A percentile compares a stretch with the other conserved stretches of the same genome.
phyloP scores from a whole-genome alignment of 2,797 vertebrate species.

The Stomatorhinus walkeri region DNA sequence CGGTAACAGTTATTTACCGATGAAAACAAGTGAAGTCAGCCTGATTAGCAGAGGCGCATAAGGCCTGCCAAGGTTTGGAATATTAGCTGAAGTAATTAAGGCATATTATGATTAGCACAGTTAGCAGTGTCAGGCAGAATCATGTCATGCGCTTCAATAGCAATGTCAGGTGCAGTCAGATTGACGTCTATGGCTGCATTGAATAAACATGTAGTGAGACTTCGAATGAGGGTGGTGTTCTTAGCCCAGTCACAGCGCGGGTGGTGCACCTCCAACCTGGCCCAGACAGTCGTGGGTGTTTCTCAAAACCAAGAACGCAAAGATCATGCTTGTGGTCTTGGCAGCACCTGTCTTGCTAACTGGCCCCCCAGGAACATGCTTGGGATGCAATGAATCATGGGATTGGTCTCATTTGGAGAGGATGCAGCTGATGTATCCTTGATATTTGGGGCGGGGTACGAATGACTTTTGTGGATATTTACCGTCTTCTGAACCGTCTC shows the following conservation, averaged over 20 bases:
- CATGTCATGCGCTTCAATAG: not conserved
- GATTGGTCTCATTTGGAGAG: not conserved
- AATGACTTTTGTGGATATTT: not conserved
- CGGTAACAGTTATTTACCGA: not conserved
- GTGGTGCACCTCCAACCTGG: not conserved
- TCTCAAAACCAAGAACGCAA: not conserved
- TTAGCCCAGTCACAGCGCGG: not conserved
- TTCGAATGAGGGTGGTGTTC: not conserved
- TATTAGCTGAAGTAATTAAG: not conserved
- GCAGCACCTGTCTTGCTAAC: not conserved
- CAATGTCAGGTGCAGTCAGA: not conserved
- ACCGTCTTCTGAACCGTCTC: not conserved
- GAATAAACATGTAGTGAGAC: not conserved
- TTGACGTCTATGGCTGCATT: not conserved
- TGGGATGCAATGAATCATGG: not conserved
- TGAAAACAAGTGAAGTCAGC: not conserved
- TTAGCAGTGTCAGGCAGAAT: not conserved
- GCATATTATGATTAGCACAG: not conserved
- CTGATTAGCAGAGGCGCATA: not conserved
- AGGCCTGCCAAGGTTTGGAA: not conserved
- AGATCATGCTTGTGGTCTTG: not conserved
- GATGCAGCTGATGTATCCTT: not conserved
- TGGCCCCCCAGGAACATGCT: not conserved
- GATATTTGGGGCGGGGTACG: not conserved
- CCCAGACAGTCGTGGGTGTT: not conserved